A percentile compares a stretch with the other conserved stretches of the same genome.
These are phyloP conservation scores for Budorcas taxicolor DNA, from an alignment of 2,113 vertebrate species.

Conservation along the genomic window DNA sequence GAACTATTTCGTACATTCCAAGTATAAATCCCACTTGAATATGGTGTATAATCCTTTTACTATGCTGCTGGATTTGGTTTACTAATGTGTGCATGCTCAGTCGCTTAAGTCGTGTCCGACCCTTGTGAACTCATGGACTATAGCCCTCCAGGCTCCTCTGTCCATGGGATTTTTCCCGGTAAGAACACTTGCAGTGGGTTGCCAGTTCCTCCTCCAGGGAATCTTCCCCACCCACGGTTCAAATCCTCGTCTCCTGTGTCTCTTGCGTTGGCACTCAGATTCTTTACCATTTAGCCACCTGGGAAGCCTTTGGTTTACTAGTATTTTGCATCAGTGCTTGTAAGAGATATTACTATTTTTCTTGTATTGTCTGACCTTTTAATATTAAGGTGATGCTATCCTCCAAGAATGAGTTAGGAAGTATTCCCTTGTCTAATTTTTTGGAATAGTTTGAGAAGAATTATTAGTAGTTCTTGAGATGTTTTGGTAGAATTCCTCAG, in stretches of 20 bases:
- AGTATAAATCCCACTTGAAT: neutral
- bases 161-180: neutral
- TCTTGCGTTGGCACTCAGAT: neutral
- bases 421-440: neutral
- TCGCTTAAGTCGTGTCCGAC: fast-evolving
- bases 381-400: neutral
- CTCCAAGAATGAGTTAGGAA: neutral
- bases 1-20: neutral
- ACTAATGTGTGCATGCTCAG: neutral
- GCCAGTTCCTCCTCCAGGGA: neutral
- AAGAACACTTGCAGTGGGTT: neutral
- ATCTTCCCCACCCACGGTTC: neutral
- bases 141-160: neutral
- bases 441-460: neutral
- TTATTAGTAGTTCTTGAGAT: neutral
- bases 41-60: neutral
- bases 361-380: neutral
- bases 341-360: neutral
- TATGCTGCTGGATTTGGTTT: neutral
- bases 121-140: neutral
- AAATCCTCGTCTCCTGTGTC: neutral
- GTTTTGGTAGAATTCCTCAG: neutral
- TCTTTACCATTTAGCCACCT: neutral
- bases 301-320: neutral
- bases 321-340: neutral